Percentiles rank a stretch among this genome's conserved stretches.
These are phyloP conservation scores for Pherbina coryleti DNA, from an alignment of 2,888 invertebrate species.

Conservation along the genomic window DNA sequence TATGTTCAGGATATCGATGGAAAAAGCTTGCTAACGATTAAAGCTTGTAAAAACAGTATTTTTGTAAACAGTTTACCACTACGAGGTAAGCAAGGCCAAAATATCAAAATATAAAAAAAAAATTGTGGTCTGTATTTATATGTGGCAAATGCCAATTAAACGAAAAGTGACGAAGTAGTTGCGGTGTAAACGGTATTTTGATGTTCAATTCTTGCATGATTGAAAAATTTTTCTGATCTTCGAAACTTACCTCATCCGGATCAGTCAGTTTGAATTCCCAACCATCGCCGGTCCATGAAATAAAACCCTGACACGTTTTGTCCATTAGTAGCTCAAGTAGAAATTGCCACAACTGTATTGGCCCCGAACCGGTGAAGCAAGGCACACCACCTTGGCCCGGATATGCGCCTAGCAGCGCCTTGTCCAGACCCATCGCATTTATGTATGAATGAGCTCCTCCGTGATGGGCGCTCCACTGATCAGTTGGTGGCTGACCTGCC, in stretches of 20 bases:
- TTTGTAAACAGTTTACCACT: no score
- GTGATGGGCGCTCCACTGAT: constrained; percentile 70
- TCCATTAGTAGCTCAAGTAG: constrained; percentile 94
- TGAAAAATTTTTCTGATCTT: background rate
- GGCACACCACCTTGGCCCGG: constrained; percentile 69
- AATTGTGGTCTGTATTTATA: no score
- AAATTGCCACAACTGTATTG: constrained; percentile 99
- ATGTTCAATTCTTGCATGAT: background rate
- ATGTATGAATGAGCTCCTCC: constrained; percentile 71
- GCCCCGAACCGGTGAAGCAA: constrained; percentile 88
- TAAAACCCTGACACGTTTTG: constrained; percentile 95
- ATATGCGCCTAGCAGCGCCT: constrained; percentile 65
- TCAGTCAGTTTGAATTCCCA: constrained; percentile 99
- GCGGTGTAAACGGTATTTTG: no score
- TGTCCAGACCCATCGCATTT: constrained; percentile 70
- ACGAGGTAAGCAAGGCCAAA: no score
- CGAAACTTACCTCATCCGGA: constrained; percentile 82
- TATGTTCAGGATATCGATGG: no score
- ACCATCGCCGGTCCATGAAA: constrained; percentile 98
- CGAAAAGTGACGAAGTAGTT: no score
- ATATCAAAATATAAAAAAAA: no score
- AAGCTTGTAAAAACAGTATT: no score
- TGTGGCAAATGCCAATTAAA: no score
- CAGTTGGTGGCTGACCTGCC: constrained; percentile 73
- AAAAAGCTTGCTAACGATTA: no score